Evolutionary conservation across 2,888 invertebrate genomes (phyloP).

Genomic region (Caenorhabditis virilis): DNA sequence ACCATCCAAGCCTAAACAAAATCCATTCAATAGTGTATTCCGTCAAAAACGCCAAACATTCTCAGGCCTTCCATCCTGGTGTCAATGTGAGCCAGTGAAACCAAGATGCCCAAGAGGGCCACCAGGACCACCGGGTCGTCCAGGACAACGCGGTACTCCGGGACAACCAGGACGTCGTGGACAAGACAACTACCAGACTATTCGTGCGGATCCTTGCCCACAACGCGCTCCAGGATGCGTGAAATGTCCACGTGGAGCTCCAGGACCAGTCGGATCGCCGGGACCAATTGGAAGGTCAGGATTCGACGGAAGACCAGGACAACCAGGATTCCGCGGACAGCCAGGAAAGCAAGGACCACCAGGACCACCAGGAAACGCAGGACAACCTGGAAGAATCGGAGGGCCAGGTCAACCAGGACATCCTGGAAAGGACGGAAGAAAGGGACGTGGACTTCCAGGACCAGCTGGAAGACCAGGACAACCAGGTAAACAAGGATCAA

Average conservation of each 20-base stretch:
- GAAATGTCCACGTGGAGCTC: constrained; percentile 19
- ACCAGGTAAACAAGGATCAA: constrained; percentile 15
- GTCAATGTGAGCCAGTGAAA: constrained; percentile 56
- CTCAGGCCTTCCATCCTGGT: constrained; percentile 54
- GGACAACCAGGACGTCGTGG: constrained; percentile 50
- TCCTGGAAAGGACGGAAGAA: constrained; percentile 17
- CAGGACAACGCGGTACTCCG: constrained; percentile 47
- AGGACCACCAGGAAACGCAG: constrained; percentile 43
- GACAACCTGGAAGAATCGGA: constrained; percentile 50
- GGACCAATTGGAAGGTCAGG: constrained; percentile 29
- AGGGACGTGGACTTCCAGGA: constrained; percentile 24
- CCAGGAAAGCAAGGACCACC: constrained; percentile 25
- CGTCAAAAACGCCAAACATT: constrained; percentile 54
- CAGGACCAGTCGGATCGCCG: constrained; percentile 30
- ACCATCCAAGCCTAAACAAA: constrained; percentile 53
- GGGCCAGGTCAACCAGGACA: constrained; percentile 19
- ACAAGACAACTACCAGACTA: constrained; percentile 37
- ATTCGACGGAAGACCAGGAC: constrained; percentile 38
- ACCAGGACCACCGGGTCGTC: constrained; percentile 54
- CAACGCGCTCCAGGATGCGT: not conserved
- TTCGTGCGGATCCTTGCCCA: not conserved
- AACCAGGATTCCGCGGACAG: constrained; percentile 20
- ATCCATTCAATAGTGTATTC: constrained; percentile 56
- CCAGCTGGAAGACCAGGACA: constrained; percentile 24
- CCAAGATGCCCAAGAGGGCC: constrained; percentile 55